These are phyloP conservation scores for Agrochola lychnidis DNA, from an alignment of 2,888 invertebrate species.

Conservation along the genomic window DNA sequence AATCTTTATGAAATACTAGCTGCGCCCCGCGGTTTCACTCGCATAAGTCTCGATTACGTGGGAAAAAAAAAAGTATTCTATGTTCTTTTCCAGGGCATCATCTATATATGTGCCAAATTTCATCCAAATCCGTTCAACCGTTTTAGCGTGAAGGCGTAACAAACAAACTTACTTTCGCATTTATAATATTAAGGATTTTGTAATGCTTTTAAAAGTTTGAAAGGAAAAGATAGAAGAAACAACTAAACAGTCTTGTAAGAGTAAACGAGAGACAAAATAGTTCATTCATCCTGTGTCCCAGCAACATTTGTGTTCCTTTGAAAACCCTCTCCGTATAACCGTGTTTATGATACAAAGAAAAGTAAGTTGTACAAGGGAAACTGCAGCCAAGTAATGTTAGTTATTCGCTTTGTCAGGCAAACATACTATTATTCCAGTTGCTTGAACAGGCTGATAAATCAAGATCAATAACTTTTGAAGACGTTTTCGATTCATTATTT, in stretches of 20 bases:
- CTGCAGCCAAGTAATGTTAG: conserved; percentile 5
- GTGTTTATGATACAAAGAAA: background rate
- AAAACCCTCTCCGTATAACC: conserved; percentile 1
- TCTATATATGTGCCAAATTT: too few species aligned
- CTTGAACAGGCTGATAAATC: conserved; percentile 23
- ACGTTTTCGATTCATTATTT: conserved; percentile 29
- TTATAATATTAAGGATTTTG: too few species aligned
- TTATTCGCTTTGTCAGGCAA: background rate
- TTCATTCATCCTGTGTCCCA: background rate
- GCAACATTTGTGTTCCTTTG: conserved; percentile 4
- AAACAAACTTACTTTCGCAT: too few species aligned
- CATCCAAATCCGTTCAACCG: too few species aligned
- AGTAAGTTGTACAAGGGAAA: background rate
- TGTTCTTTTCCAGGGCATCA: too few species aligned
- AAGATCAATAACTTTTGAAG: conserved; percentile 21
- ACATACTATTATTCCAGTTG: background rate
- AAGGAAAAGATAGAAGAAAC: background rate
- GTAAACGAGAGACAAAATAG: conserved; percentile 14
- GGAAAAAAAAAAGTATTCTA: too few species aligned
- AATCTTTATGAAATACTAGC: background rate
- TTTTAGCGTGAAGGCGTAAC: too few species aligned
- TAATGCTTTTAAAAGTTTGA: conserved; percentile 10
- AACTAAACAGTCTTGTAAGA: background rate
- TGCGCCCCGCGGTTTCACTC: too few species aligned
- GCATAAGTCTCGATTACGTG: too few species aligned